phyloP scores from a whole-genome alignment of 2,113 vertebrate genomes.

The Pagrus major region DNA sequence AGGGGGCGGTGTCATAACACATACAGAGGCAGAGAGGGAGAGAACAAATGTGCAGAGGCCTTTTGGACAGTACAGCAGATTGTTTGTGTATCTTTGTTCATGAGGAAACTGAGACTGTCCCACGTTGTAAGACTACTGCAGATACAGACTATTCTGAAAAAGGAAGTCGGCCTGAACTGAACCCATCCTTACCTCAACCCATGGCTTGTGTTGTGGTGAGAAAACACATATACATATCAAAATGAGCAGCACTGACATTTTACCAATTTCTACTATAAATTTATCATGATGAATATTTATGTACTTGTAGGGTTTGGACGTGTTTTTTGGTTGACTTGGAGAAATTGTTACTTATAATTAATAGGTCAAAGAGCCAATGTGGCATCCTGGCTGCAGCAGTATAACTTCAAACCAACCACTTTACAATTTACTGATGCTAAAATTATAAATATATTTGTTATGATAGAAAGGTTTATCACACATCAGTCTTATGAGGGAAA shows the following conservation, averaged over 20 bases:
- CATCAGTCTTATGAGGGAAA: background rate
- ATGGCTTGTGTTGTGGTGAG: too few species aligned
- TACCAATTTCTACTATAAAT: background rate
- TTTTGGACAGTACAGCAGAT: background rate
- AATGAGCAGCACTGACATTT: background rate
- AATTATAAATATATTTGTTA: background rate
- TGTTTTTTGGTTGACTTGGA: background rate
- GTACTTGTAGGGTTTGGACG: background rate
- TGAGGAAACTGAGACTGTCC: background rate
- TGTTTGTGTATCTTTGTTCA: background rate
- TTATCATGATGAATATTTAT: background rate
- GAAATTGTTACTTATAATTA: background rate
- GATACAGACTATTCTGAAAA: background rate
- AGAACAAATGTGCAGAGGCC: background rate
- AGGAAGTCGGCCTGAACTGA: background rate
- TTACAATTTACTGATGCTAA: background rate
- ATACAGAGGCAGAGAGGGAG: background rate
- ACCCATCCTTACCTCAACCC: background rate
- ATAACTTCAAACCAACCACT: background rate
- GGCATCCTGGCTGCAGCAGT: background rate
- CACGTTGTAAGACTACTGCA: background rate
- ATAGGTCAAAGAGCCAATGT: background rate
- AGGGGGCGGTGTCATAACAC: slow-evolving; percentile 39
- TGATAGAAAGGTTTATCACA: background rate
- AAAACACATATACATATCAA: too few species aligned